Percentiles rank a stretch among this genome's conserved stretches.
phyloP scores from a whole-genome alignment of 2,888 invertebrate genomes.

The Drosophila kambysellisi region DNA sequence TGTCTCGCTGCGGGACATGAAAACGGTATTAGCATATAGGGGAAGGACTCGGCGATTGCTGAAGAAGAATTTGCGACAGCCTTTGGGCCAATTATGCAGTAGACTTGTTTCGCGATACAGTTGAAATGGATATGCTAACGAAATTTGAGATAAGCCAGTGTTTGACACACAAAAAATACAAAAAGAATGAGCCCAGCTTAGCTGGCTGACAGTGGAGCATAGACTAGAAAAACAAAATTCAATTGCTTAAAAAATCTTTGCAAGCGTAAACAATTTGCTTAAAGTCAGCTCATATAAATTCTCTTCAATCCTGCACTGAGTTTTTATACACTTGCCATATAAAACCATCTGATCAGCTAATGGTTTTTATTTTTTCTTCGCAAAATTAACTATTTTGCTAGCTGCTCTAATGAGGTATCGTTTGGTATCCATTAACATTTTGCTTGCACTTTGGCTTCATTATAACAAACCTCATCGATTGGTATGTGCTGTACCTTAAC shows the following conservation, averaged over 20 bases:
- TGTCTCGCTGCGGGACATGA: slow-evolving; percentile 39
- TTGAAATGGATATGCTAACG: slow-evolving; percentile 30
- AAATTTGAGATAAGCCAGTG: slow-evolving; percentile 11
- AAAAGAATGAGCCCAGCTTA: neutral
- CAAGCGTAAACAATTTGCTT: neutral
- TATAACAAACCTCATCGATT: slow-evolving; percentile 55
- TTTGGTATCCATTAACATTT: slow-evolving; percentile 65
- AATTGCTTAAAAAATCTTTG: neutral
- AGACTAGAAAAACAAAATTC: neutral
- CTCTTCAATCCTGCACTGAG: neutral
- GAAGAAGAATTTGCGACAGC: slow-evolving; percentile 41
- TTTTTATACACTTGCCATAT: neutral
- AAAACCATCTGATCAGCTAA: slow-evolving; percentile 1
- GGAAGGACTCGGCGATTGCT: slow-evolving; percentile 44
- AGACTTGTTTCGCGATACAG: slow-evolving; percentile 19
- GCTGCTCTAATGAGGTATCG: slow-evolving; percentile 49
- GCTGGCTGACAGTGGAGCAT: neutral
- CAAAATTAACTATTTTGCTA: slow-evolving; percentile 15
- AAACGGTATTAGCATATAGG: slow-evolving; percentile 62
- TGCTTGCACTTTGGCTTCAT: slow-evolving; percentile 58
- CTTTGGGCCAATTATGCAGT: slow-evolving; percentile 54
- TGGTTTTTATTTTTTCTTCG: neutral
- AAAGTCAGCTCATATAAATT: neutral
- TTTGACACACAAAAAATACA: neutral
- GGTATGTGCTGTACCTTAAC: slow-evolving; percentile 44